Conservation (phyloP, 2,113 vertebrate species). For the Pao palembangensis region DNA sequence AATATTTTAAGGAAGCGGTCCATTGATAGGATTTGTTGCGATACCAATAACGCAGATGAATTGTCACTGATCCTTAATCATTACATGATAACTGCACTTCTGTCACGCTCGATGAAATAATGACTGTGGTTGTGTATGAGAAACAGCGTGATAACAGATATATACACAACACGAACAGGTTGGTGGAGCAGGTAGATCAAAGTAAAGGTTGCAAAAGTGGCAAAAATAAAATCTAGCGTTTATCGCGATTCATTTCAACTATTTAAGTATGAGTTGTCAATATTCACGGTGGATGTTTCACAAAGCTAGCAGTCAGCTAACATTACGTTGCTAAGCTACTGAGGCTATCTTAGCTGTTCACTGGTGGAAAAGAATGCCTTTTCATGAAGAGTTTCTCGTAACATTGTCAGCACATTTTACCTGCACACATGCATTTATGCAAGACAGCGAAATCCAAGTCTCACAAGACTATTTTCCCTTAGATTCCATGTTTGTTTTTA, state of each 20-base stretch:
- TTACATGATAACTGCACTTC: background rate
- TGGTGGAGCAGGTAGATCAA: background rate
- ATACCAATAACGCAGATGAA: background rate
- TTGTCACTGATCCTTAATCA: rapidly evolving
- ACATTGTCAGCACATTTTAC: rapidly evolving
- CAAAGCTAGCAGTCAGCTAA: slow-evolving; percentile 14
- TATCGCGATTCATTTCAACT: too few relatives aligned
- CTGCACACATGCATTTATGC: rapidly evolving
- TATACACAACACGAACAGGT: background rate
- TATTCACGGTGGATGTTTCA: too few relatives aligned
- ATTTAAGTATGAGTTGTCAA: too few relatives aligned
- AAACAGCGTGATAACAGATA: slow-evolving; percentile 25
- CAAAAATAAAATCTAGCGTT: too few relatives aligned
- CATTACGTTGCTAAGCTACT: slow-evolving; percentile 30
- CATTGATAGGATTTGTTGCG: too few relatives aligned
- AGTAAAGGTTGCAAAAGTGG: too few relatives aligned
- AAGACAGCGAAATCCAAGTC: background rate
- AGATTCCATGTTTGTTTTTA: slow-evolving; percentile 44
- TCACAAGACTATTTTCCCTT: slow-evolving; percentile 27
- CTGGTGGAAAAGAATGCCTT: slow-evolving; percentile 7
- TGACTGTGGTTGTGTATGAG: slow-evolving; percentile 12
- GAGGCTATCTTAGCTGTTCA: slow-evolving; percentile 43
- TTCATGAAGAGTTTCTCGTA: background rate
- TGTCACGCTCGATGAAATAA: background rate
- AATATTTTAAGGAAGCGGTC: too few relatives aligned